Conservation (phyloP, 2,888 invertebrate species). For the Bembecia ichneumoniformis region DNA sequence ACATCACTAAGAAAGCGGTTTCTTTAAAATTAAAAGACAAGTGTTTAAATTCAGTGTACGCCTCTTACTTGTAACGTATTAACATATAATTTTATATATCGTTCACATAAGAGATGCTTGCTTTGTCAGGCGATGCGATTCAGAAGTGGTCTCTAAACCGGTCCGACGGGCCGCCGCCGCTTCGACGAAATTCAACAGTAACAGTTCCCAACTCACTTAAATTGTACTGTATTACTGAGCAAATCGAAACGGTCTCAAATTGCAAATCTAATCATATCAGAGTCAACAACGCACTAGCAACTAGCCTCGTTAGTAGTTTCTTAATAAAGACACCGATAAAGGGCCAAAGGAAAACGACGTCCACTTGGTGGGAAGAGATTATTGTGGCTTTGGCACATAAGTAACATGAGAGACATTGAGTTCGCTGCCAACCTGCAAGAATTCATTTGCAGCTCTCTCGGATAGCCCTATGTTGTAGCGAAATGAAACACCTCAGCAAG, state of each 20-base stretch:
- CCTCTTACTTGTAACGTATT: conserved; percentile 13
- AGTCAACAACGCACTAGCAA: no score
- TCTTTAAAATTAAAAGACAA: not conserved
- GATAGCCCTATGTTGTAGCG: no score
- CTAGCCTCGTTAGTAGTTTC: no score
- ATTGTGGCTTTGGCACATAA: no score
- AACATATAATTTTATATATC: conserved; percentile 13
- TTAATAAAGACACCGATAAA: no score
- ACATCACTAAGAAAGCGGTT: not conserved
- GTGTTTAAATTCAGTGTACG: not conserved
- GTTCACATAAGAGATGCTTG: conserved; percentile 6
- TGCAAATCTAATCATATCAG: not conserved
- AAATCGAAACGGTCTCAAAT: conserved; percentile 30
- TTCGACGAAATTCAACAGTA: conserved; percentile 44
- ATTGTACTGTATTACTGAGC: conserved; percentile 50
- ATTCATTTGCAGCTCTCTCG: no score
- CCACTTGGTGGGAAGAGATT: no score
- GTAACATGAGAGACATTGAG: no score
- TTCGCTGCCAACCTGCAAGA: no score
- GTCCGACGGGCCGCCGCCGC: conserved; percentile 40
- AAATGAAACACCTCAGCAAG: no score
- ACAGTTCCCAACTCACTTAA: conserved; percentile 43
- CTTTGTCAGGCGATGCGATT: conserved; percentile 62
- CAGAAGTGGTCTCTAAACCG: conserved; percentile 61
- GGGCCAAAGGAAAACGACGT: no score